Conservation (phyloP, 2,888 invertebrate species). For the Hipparchia semele region DNA sequence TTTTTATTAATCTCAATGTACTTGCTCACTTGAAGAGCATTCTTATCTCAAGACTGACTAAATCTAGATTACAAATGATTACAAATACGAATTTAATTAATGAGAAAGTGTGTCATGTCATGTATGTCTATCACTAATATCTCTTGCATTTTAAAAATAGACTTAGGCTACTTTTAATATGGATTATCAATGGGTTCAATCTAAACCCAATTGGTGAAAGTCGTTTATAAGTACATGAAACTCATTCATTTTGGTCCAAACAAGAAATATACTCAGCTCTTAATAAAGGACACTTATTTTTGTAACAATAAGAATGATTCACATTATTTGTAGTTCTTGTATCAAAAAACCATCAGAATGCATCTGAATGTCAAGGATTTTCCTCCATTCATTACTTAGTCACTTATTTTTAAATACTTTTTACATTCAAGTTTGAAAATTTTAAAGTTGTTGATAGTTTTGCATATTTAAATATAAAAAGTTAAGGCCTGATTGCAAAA, state of each 20-base stretch:
- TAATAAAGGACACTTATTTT: conserved; percentile 14
- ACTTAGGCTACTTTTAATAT: too few relatives aligned
- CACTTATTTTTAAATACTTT: conserved; percentile 13
- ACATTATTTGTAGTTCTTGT: conserved; percentile 3
- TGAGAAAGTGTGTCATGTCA: too few relatives aligned
- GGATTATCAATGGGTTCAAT: too few relatives aligned
- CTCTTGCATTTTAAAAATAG: too few relatives aligned
- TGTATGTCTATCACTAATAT: too few relatives aligned
- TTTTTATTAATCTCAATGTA: too few relatives aligned
- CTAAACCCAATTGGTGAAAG: too few relatives aligned
- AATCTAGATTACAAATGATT: neutral
- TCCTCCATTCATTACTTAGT: conserved; percentile 15
- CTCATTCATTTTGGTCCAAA: neutral
- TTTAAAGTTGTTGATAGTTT: neutral
- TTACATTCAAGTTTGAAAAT: neutral
- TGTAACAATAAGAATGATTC: neutral
- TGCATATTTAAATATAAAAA: too few relatives aligned
- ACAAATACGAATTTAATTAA: too few relatives aligned
- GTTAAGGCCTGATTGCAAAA: too few relatives aligned
- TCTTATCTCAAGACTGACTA: conserved; percentile 5
- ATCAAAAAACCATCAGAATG: conserved; percentile 9
- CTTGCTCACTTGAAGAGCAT: conserved; percentile 8
- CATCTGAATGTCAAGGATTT: conserved; percentile 20
- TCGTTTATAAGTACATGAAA: neutral
- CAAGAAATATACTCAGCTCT: neutral